Conservation (phyloP, 2,888 invertebrate species). For the Ephialtes manifestator region DNA sequence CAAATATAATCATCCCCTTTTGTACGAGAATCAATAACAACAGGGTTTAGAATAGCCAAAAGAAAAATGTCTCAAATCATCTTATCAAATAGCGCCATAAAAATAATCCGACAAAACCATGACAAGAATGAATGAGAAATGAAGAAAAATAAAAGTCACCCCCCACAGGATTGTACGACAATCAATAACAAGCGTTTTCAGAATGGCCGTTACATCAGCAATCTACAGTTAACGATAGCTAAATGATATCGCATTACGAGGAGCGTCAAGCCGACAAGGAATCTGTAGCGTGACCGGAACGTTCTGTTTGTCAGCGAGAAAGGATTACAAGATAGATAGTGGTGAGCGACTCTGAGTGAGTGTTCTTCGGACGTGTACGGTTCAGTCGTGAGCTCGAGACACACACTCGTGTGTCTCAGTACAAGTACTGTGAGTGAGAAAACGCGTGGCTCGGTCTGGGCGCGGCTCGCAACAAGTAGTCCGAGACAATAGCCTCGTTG, state of each 20-base stretch:
- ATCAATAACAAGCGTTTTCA: neutral
- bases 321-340: slow-evolving; percentile 42
- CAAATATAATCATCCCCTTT: too few relatives aligned
- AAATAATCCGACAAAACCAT: too few relatives aligned
- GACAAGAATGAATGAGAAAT: neutral
- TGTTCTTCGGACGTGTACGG: slow-evolving; percentile 12
- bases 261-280: neutral
- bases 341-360: neutral
- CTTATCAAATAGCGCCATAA: too few relatives aligned
- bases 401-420: slow-evolving; percentile 51
- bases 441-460: slow-evolving; percentile 66
- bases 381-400: slow-evolving; percentile 19
- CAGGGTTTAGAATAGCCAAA: too few relatives aligned
- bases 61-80: too few relatives aligned
- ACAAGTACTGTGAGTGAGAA: slow-evolving; percentile 32
- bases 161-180: neutral
- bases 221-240: neutral
- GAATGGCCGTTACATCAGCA: neutral
- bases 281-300: slow-evolving; percentile 34
- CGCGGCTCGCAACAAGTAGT: slow-evolving; percentile 77
- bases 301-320: slow-evolving; percentile 47
- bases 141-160: neutral
- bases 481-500: slow-evolving; percentile 67
- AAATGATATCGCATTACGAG: neutral
- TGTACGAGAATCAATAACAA: too few relatives aligned